Base-by-base conservation (phyloP, 2,888 invertebrate genomes). In the Keiferia lycopersicella region DNA sequence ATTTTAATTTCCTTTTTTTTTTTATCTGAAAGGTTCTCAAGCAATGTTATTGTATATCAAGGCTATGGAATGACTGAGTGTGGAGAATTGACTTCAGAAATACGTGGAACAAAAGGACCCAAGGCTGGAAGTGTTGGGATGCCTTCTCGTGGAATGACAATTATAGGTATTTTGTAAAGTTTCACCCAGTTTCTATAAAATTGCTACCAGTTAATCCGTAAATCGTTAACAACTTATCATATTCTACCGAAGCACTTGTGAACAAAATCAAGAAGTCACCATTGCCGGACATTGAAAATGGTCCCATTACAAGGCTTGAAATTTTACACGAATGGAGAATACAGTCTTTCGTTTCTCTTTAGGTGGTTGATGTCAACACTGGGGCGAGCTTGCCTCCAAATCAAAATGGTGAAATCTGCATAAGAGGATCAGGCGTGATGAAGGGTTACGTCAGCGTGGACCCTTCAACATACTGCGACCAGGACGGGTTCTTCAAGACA, bases 281-380 rank as follows among this genome's bases (percentile, higher is more conserved):
- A n/a, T n/a, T n/a, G n/a, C n/a, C n/a, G n/a, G n/a, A n/a, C n/a
- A n/a, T n/a, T n/a, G n/a, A n/a, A n/a, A n/a, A n/a, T n/a, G n/a
- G n/a, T n/a, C n/a, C n/a, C n/a, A n/a, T n/a, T n/a, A n/a, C n/a
- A n/a, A n/a, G n/a, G n/a, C n/a, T n/a, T n/a, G n/a, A n/a, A n/a
- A n/a, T n/a, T n/a, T n/a, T n/a, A n/a, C n/a, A n/a, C n/a, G n/a
- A n/a, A n/a, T n/a, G n/a, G n/a, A n/a, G n/a, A n/a, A n/a, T n/a
- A n/a, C n/a, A n/a, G n/a, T n/a, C n/a, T n/a, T n/a, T n/a, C n/a
- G n/a, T n/a, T n/a, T n/a, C n/a, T n/a, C n/a, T n/a, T n/a, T 68
- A 91, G 91, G 78, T 92, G 62, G 80, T 84, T 30, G 86, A 92
- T 71, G 69, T 79, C 4, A 76, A 91, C 67, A 93, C 92, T n/a